Percentiles rank a stretch among this genome's conserved stretches.
Evolutionary conservation across 2,888 invertebrate species (phyloP).

Genomic region (Chromoteleia sp.): DNA sequence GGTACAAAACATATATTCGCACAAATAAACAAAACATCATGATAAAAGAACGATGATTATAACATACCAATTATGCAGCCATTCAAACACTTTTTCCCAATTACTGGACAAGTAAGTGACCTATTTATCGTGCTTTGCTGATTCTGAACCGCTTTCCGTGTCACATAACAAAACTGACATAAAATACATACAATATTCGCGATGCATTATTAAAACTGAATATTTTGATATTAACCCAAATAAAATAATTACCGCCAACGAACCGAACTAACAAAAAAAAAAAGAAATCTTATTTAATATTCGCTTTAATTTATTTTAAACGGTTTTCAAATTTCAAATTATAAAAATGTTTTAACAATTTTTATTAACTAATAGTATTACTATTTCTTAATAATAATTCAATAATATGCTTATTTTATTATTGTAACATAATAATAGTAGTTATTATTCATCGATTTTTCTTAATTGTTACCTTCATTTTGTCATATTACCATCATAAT

Average conservation of each 20-base stretch:
- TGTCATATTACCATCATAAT: no score
- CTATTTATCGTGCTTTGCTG: slow-evolving; percentile 36
- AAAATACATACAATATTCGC: slow-evolving; percentile 4
- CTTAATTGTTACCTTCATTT: no score
- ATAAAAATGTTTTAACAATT: no score
- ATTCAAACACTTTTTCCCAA: slow-evolving; percentile 34
- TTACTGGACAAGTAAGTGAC: slow-evolving; percentile 34
- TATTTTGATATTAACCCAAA: slow-evolving; percentile 6
- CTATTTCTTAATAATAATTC: no score
- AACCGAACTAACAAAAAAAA: neutral
- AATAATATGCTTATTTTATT: no score
- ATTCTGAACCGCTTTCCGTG: slow-evolving; percentile 8
- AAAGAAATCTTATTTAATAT: neutral
- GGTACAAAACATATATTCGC: neutral
- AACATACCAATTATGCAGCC: slow-evolving; percentile 27
- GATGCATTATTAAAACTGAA: slow-evolving; percentile 5
- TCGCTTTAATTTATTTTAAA: neutral
- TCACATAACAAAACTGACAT: slow-evolving; percentile 18
- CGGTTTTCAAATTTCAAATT: no score
- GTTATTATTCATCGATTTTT: no score
- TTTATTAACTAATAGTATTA: no score
- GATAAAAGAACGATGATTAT: slow-evolving; percentile 24
- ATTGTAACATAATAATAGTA: no score
- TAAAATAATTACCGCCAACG: neutral
- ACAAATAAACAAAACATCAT: slow-evolving; percentile 38